Base-by-base conservation (phyloP, 2,888 invertebrate species). In the Ornithoptera priamus region DNA sequence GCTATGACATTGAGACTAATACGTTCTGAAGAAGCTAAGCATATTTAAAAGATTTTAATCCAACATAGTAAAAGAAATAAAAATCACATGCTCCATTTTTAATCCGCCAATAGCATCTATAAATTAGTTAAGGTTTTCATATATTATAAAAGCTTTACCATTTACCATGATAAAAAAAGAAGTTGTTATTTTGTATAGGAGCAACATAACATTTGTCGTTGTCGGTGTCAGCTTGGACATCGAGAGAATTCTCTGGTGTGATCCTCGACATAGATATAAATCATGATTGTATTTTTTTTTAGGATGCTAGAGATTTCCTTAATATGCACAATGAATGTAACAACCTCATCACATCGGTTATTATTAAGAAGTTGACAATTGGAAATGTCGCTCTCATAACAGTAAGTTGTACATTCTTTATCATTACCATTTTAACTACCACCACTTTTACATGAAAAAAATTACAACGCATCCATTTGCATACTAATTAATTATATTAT, bases 221-320 rank as follows among this genome's bases (percentile, higher is more conserved):
- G 18, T 50, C 50, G 18, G 18, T 53, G n/a, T 53, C 18, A n/a
- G 1, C 18, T 53, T 0, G 5, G 53, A 2, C 5, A 53, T 53
- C 4, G 6, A 18, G n/a, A 53, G 1, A n/a, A 6, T 0, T 53
- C 7, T 53, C 6, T 7, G 18, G 4, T n/a, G 5, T 4, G 53
- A 53, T n/a, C 18, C n/a, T n/a, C 5, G n/a, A 53, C 5, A 53
- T 53, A 8, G 2, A 18, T 15, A 53, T 53, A 53, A 53, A 53
- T n/a, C 18, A n/a, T 3, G 46, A 46, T 15, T 46, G 15, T 46
- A 46, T 39, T 10, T 50, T 10, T 50, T 77, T 76, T 20, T 74
- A 91, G 90, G 88, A 89, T 39, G 85, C 87, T 1, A 79, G 90
- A 64, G 81, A 84, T 18, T 88, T 91, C 64, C 74, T 91, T 18